Conservation (phyloP, 2,113 vertebrate genomes). For the Tachuris rubrigastra region DNA sequence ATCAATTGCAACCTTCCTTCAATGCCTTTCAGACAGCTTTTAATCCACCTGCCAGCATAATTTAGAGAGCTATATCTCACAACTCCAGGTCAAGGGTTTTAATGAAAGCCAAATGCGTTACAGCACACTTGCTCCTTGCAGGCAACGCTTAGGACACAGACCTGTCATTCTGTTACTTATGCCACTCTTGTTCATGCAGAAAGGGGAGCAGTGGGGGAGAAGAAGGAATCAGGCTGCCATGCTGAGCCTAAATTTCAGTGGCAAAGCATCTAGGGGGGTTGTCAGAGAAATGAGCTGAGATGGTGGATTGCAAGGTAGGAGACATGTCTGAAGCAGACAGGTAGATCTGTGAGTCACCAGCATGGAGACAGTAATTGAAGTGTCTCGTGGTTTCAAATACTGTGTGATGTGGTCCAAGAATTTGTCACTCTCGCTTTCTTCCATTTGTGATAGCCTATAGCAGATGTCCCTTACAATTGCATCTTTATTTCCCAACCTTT, state of each 20-base stretch:
- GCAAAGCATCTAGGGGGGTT: not conserved
- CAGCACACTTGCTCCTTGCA: not conserved
- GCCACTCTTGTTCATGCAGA: not conserved
- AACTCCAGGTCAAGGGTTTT: not conserved
- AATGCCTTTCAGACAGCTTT: not conserved
- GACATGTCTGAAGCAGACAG: not conserved
- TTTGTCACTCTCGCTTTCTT: not conserved
- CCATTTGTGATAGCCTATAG: not conserved
- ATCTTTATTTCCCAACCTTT: not conserved
- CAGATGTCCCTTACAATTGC: not conserved
- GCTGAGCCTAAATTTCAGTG: not conserved
- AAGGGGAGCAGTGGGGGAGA: not conserved
- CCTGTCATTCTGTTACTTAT: not conserved
- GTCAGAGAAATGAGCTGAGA: not conserved
- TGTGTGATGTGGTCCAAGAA: not conserved
- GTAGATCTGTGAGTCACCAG: not conserved
- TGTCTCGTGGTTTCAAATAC: not conserved
- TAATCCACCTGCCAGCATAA: conserved; percentile 19
- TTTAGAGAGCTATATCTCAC: not conserved
- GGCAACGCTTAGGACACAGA: not conserved
- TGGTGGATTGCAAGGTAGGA: not conserved
- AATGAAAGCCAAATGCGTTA: not conserved
- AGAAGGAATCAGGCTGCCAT: not conserved
- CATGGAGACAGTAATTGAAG: not conserved
- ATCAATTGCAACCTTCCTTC: not conserved